These are phyloP conservation scores for Colossoma macropomum DNA, from an alignment of 2,113 vertebrate genomes.

Conservation along the genomic window DNA sequence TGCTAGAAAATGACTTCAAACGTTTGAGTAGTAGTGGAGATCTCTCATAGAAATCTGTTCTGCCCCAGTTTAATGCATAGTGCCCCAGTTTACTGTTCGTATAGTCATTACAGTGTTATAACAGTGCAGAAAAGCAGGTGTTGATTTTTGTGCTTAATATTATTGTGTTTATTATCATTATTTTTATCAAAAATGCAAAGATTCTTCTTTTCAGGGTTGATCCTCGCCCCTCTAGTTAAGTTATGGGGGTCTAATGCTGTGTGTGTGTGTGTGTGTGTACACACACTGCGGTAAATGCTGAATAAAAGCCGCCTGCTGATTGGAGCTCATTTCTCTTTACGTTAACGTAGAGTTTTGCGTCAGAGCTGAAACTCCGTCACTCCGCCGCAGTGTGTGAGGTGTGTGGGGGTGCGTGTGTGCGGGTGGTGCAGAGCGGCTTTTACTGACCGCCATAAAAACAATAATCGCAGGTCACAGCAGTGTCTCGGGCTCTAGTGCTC, in stretches of 20 bases:
- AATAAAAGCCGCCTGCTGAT: constrained; percentile 52
- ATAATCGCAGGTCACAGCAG: neutral
- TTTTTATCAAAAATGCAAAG: too few relatives aligned
- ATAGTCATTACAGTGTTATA: neutral
- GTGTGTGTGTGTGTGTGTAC: too few relatives aligned
- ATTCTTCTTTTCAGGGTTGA: neutral
- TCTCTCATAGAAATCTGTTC: too few relatives aligned
- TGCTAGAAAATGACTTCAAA: too few relatives aligned
- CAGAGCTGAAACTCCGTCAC: constrained; percentile 57
- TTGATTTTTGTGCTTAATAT: neutral
- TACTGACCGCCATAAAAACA: constrained; percentile 22
- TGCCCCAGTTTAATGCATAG: too few relatives aligned
- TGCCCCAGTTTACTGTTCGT: neutral
- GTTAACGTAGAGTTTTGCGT: constrained; percentile 58
- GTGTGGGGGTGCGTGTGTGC: constrained; percentile 37
- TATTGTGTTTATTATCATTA: too few relatives aligned
- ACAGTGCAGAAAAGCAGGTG: neutral
- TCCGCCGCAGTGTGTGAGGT: constrained; percentile 39
- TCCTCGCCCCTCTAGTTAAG: neutral
- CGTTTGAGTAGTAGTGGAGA: too few relatives aligned
- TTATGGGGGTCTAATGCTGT: neutral
- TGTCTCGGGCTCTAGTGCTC: neutral
- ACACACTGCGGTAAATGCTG: constrained; percentile 46
- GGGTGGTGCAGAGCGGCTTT: constrained; percentile 45
- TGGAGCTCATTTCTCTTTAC: constrained; percentile 68